Percentiles rank a stretch among this genome's conserved stretches.
Evolutionary conservation across 53 echinoderm and acorn worm species (phyloP).

Genomic region (Apostichopus leukothele): DNA sequence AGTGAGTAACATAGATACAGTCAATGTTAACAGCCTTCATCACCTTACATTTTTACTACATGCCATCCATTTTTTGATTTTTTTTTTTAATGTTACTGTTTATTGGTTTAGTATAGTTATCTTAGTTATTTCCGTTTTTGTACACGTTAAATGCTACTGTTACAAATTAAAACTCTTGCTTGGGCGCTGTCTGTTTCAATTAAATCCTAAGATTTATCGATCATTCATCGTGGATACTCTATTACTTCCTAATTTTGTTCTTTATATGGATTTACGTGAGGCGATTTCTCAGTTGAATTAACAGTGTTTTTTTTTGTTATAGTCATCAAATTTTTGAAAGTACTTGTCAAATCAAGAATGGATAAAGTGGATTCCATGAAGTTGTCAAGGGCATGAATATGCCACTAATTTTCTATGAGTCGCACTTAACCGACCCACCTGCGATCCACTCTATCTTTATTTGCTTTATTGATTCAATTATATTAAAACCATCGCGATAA

Average conservation of each 20-base stretch:
- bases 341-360: slow-evolving; percentile 11
- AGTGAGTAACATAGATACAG: too few species aligned
- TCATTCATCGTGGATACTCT: slow-evolving; percentile 7
- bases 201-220: neutral
- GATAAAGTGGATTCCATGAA: neutral
- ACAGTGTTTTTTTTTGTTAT: neutral
- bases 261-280: neutral
- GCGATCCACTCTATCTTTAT: slow-evolving; percentile 22
- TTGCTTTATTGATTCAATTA: slow-evolving; percentile 29
- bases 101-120: too few species aligned
- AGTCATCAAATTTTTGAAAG: neutral
- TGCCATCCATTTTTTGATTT: too few species aligned
- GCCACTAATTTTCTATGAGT: slow-evolving; percentile 11
- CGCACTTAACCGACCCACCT: slow-evolving; percentile 19
- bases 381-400: slow-evolving; percentile 18
- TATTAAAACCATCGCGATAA: slow-evolving; percentile 1
- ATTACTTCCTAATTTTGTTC: slow-evolving; percentile 3
- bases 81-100: too few species aligned
- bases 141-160: too few species aligned
- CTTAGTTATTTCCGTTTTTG: too few species aligned
- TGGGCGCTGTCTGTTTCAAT: neutral
- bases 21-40: too few species aligned
- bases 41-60: too few species aligned
- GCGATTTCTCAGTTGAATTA: slow-evolving; percentile 7
- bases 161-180: neutral